Percentiles rank a stretch among this genome's conserved stretches.
Conservation (phyloP, 2,888 invertebrate genomes). For the Ariolimax columbianus region DNA sequence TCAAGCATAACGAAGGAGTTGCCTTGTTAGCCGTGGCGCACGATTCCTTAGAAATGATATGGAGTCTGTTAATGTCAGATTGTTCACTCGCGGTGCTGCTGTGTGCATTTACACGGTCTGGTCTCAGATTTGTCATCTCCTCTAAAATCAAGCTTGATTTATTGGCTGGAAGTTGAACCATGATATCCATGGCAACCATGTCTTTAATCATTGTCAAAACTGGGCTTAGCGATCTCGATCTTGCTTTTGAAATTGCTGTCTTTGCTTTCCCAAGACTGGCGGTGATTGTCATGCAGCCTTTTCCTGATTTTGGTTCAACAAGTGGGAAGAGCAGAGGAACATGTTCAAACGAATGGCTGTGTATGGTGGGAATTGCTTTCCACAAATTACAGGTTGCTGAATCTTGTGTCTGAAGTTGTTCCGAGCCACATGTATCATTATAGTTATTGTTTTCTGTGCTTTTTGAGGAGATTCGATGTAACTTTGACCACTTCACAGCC, state of each 20-base stretch:
- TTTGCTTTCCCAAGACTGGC: not conserved
- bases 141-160: not conserved
- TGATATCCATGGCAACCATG: not conserved
- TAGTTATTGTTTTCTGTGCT: not conserved
- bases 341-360: not conserved
- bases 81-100: too few relatives aligned
- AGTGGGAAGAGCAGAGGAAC: not conserved
- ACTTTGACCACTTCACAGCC: not conserved
- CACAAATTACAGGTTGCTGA: not conserved
- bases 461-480: slow-evolving; percentile 1
- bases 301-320: not conserved
- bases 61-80: not conserved
- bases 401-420: not conserved
- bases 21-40: not conserved
- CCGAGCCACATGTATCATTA: not conserved
- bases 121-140: not conserved
- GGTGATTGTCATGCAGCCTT: not conserved
- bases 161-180: not conserved
- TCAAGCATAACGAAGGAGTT: not conserved
- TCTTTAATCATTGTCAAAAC: not conserved
- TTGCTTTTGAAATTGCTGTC: not conserved
- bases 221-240: not conserved
- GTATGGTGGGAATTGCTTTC: not conserved
- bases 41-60: not conserved
- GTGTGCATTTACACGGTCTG: too few relatives aligned